Percentiles rank a stretch among this genome's conserved stretches.
Conservation (phyloP, 2,888 invertebrate species). For the Eupithecia exiguata region DNA sequence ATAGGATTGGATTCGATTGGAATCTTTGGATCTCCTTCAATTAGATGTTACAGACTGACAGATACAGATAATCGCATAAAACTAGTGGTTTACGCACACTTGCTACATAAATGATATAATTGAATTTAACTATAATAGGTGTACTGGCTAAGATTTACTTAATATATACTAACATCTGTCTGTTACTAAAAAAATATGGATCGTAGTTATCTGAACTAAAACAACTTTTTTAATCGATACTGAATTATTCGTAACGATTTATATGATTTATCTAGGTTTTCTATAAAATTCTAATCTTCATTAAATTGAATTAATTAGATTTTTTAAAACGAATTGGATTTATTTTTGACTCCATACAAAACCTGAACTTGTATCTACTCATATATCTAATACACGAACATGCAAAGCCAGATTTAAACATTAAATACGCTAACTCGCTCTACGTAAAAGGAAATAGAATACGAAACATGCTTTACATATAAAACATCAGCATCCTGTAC, state of each 20-base stretch:
- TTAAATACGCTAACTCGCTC: conserved; percentile 22
- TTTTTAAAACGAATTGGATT: not conserved
- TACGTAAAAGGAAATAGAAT: conserved; percentile 28
- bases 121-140: too few relatives aligned
- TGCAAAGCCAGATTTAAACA: conserved; percentile 26
- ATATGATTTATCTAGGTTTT: not conserved
- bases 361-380: not conserved
- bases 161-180: too few relatives aligned
- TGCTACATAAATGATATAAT: too few relatives aligned
- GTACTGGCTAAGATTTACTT: too few relatives aligned
- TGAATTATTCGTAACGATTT: not conserved
- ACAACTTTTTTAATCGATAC: too few relatives aligned
- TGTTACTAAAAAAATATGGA: too few relatives aligned
- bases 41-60: conserved; percentile 7
- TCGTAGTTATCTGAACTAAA: too few relatives aligned
- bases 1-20: conserved; percentile 56
- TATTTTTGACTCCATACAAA: not conserved
- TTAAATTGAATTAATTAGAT: not conserved
- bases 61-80: not conserved
- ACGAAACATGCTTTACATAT: conserved; percentile 32
- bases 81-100: not conserved
- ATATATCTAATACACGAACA: conserved; percentile 3
- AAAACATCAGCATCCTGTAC: conserved; percentile 30
- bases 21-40: conserved; percentile 23
- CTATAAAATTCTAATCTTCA: not conserved